Conservation (phyloP, 2,888 invertebrate species). For the Nomada ferruginata region DNA sequence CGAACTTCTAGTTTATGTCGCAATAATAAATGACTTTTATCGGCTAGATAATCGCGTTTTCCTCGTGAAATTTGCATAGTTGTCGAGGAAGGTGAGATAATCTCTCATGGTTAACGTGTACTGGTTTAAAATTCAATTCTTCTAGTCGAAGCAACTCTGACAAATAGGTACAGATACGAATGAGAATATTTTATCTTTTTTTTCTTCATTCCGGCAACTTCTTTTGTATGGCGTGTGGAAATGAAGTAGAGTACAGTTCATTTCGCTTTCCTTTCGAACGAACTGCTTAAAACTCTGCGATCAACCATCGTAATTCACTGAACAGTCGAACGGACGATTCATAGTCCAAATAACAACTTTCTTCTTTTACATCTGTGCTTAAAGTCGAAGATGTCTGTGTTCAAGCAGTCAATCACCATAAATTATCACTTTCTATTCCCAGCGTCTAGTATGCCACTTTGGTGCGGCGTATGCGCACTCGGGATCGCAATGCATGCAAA, state of each 20-base stretch:
- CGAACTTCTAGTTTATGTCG: background rate
- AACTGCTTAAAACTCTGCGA: background rate
- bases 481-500: slow-evolving; percentile 32
- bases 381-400: slow-evolving; percentile 17
- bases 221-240: background rate
- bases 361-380: background rate
- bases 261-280: background rate
- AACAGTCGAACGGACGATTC: background rate
- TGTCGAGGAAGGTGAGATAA: slow-evolving; percentile 12
- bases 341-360: slow-evolving; percentile 25
- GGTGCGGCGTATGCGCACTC: slow-evolving; percentile 3
- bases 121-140: slow-evolving; percentile 12
- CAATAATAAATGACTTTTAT: background rate
- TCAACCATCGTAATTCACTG: background rate
- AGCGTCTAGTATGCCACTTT: slow-evolving; percentile 17
- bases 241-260: too few species aligned
- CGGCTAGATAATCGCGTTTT: background rate
- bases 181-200: background rate
- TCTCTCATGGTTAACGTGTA: slow-evolving; percentile 19
- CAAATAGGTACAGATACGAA: background rate
- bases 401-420: slow-evolving; percentile 37
- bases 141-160: background rate
- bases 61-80: slow-evolving; percentile 9
- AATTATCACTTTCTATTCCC: slow-evolving; percentile 54
- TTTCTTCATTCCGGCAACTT: background rate